Evolutionary conservation across 2,797 vertebrate genomes (phyloP).

Genomic region (Peromyscus aztecus): DNA sequence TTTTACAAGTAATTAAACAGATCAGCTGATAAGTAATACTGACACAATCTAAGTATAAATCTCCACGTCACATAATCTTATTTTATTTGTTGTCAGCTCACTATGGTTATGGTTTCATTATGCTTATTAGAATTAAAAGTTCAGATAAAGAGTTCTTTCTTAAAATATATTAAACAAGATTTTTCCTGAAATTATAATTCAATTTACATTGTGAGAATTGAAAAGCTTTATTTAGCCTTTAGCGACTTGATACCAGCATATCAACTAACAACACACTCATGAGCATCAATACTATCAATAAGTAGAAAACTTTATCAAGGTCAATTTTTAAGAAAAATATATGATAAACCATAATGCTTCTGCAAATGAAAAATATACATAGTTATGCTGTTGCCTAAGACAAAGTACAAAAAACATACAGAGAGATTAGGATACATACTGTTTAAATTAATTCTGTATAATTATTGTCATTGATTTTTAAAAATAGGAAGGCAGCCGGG

Average conservation of each 20-base stretch:
- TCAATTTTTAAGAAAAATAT: background rate
- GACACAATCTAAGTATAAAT: background rate
- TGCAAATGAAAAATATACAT: background rate
- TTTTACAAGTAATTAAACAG: background rate
- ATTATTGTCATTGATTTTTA: conserved; percentile 80
- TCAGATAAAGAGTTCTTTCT: background rate
- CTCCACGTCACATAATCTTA: background rate
- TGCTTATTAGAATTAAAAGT: background rate
- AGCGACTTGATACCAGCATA: background rate
- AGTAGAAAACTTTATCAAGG: conserved; percentile 9
- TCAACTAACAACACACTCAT: background rate
- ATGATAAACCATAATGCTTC: background rate
- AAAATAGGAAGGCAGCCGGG: no score
- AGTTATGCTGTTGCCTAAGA: conserved; percentile 56
- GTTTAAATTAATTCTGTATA: conserved; percentile 68
- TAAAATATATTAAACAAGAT: background rate
- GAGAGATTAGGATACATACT: conserved; percentile 14
- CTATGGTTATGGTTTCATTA: background rate
- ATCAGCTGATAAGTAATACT: background rate
- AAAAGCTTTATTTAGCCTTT: background rate
- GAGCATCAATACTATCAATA: background rate
- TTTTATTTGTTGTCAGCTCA: no score
- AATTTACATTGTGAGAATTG: background rate
- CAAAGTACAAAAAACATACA: background rate
- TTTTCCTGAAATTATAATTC: background rate